phyloP scores from a whole-genome alignment of 2,888 invertebrate species.

The Hedychridium roseum region DNA sequence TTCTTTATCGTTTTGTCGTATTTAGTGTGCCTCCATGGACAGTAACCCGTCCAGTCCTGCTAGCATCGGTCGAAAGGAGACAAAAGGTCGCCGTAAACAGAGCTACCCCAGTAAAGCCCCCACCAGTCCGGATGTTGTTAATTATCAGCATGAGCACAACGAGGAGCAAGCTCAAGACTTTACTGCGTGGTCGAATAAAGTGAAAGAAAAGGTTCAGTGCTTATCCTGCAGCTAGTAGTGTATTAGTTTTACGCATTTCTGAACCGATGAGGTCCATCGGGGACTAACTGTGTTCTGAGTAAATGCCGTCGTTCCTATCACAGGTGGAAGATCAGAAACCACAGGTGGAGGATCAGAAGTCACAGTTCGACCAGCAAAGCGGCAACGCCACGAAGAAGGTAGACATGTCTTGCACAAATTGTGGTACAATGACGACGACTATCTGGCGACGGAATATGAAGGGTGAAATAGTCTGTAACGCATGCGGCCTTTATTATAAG shows the following conservation, averaged over 20 bases:
- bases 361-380: conserved; percentile 53
- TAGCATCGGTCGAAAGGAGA: conserved; percentile 65
- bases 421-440: conserved; percentile 96
- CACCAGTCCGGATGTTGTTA: conserved; percentile 55
- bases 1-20: conserved; percentile 22
- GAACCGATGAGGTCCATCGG: too few species aligned
- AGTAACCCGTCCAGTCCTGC: conserved; percentile 62
- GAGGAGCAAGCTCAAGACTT: conserved; percentile 61
- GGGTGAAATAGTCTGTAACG: conserved; percentile 99
- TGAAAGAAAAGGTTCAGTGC: conserved; percentile 44
- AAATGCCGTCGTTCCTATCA: too few species aligned
- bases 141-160: conserved; percentile 54
- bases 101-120: conserved; percentile 78
- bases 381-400: conserved; percentile 64
- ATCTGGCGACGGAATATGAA: conserved; percentile 96
- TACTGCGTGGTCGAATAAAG: conserved; percentile 58
- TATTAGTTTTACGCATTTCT: conserved; percentile 19
- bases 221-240: conserved; percentile 8
- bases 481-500: conserved; percentile 97
- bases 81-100: conserved; percentile 80
- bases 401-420: conserved; percentile 94
- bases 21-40: conserved; percentile 59
- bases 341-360: conserved; percentile 54
- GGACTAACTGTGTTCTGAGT: too few species aligned
- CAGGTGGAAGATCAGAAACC: too few species aligned